Evolutionary conservation across 2,888 invertebrate species (phyloP).

Genomic region (Norana najaformis): DNA sequence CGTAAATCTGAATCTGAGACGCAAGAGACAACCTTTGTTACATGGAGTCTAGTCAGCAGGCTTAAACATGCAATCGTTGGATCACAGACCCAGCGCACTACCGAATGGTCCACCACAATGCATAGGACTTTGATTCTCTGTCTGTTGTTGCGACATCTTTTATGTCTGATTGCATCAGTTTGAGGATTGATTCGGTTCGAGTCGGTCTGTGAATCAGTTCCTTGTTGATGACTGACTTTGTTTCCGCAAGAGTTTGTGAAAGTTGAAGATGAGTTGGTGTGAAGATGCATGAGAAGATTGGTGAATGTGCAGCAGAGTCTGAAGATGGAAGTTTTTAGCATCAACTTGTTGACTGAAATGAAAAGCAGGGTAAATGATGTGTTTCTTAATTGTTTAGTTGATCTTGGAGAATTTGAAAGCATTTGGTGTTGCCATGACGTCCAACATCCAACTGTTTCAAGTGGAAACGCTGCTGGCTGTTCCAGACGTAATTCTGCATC

Average conservation of each 20-base stretch:
- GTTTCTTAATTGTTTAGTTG: constrained; percentile 59
- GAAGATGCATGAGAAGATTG: no score
- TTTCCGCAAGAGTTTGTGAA: no score
- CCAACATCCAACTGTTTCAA: constrained; percentile 73
- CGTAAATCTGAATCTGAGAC: neutral
- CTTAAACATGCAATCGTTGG: neutral
- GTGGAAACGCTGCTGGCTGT: constrained; percentile 76
- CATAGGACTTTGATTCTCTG: neutral
- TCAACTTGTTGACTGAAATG: neutral
- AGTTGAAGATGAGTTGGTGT: no score
- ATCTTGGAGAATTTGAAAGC: constrained; percentile 74
- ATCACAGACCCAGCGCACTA: neutral
- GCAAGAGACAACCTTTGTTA: neutral
- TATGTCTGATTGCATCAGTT: no score
- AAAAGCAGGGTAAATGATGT: neutral
- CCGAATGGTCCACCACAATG: neutral
- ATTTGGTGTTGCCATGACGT: constrained; percentile 70
- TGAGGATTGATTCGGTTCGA: no score
- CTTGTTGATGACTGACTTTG: no score
- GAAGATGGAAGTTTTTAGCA: neutral
- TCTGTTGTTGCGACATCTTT: no score
- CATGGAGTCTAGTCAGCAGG: neutral
- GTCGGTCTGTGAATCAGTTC: no score
- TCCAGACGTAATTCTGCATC: constrained; percentile 77
- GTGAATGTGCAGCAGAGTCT: no score